These are phyloP conservation scores for Drosophila biarmipes DNA, from an alignment of 1,140 invertebrate species.

Conservation along the genomic window DNA sequence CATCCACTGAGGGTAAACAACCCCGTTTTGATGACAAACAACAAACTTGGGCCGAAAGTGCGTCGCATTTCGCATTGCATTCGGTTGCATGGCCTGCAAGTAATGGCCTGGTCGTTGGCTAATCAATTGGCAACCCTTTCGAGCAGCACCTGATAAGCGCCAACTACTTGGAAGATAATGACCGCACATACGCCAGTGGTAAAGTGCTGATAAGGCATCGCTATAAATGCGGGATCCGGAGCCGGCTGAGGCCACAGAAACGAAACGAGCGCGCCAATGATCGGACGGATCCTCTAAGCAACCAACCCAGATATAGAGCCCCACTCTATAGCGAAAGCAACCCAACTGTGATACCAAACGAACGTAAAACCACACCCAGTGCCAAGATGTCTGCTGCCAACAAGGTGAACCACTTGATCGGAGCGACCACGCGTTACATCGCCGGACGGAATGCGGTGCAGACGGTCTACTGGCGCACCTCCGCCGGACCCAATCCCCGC, in stretches of 20 bases:
- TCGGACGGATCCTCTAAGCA: slow-evolving; percentile 3
- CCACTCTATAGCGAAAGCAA: slow-evolving; percentile 18
- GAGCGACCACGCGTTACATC: slow-evolving; percentile 88
- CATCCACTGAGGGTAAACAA: slow-evolving; percentile 3
- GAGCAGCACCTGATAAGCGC: slow-evolving; percentile 40
- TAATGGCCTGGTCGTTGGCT: slow-evolving; percentile 44
- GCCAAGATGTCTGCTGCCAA: slow-evolving; percentile 80
- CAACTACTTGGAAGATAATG: slow-evolving; percentile 49
- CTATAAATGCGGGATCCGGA: slow-evolving; percentile 54
- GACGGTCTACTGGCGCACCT: slow-evolving; percentile 89
- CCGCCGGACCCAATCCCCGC: slow-evolving; percentile 85
- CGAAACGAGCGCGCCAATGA: slow-evolving; percentile 40
- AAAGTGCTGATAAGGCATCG: slow-evolving; percentile 52
- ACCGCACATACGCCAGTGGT: slow-evolving; percentile 15
- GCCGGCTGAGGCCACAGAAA: slow-evolving; percentile 44
- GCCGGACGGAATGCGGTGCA: slow-evolving; percentile 89
- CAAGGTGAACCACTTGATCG: slow-evolving; percentile 85
- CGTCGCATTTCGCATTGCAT: slow-evolving; percentile 43
- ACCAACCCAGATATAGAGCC: slow-evolving; percentile 16
- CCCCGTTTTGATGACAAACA: background rate
- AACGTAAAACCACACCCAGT: background rate
- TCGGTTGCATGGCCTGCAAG: slow-evolving; percentile 26
- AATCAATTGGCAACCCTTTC: slow-evolving; percentile 64
- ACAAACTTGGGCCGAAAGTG: slow-evolving; percentile 20
- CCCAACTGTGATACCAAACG: slow-evolving; percentile 57